phyloP scores from a whole-genome alignment of 2,113 vertebrate species.

The Recurvirostra avosetta region DNA sequence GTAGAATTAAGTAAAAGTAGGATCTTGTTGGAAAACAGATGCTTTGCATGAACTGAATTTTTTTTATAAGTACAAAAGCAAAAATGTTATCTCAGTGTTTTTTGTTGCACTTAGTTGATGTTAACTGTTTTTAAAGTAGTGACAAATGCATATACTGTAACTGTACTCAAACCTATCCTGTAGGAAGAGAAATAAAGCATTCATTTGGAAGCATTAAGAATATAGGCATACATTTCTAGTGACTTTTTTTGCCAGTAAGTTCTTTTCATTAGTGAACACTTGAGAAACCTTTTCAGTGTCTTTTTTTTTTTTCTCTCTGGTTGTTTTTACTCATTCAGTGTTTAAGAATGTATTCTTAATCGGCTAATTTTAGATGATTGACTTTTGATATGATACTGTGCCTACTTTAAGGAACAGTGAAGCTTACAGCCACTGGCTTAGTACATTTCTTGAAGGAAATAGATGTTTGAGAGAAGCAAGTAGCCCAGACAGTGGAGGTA shows the following conservation, averaged over 20 bases:
- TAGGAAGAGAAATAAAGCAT: not conserved
- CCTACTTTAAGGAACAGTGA: not conserved
- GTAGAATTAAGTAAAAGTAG: not conserved
- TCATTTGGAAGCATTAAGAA: not conserved
- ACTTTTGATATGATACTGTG: not conserved
- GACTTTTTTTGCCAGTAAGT: not conserved
- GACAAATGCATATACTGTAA: not conserved
- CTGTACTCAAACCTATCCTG: not conserved
- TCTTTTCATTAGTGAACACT: not conserved
- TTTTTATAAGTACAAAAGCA: not conserved
- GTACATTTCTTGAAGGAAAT: not conserved
- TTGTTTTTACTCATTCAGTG: not conserved
- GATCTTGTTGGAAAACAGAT: not conserved
- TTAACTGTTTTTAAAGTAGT: constrained; percentile 10
- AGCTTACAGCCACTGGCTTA: not conserved
- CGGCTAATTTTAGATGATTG: not conserved
- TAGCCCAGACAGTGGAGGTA: not conserved
- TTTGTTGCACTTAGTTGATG: not conserved
- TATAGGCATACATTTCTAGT: not conserved
- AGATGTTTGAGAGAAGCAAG: not conserved
- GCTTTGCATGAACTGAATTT: not conserved
- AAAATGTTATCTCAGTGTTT: not conserved
- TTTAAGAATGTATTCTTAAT: not conserved
- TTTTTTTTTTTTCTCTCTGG: not conserved
- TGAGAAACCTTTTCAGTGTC: not conserved